Evolutionary conservation across 1,140 invertebrate genomes (phyloP).

Genomic region (Euglossa dilemma): DNA sequence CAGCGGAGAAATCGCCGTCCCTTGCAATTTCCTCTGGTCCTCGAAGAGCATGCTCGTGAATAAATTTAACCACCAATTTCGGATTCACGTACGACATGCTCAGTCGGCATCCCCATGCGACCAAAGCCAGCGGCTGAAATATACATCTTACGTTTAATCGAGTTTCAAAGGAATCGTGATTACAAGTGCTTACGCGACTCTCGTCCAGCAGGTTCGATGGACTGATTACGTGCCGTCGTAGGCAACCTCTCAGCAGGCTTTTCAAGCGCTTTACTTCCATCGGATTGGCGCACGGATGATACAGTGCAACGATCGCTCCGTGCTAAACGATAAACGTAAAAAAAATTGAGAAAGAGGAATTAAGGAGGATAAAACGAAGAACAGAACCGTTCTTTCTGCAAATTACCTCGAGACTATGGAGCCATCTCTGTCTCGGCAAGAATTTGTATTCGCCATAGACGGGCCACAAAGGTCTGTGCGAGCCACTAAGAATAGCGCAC

Average conservation of each 20-base stretch:
- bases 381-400: not conserved
- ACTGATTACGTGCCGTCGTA: conserved; percentile 92
- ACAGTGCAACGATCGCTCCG: conserved; percentile 92
- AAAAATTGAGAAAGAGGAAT: not conserved
- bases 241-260: conserved; percentile 86
- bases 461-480: conserved; percentile 91
- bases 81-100: conserved; percentile 88
- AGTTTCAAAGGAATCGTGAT: not conserved
- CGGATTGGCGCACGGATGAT: conserved; percentile 92
- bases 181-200: conserved; percentile 82
- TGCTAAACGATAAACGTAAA: conserved; percentile 83
- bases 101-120: conserved; percentile 90
- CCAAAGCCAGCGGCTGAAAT: conserved; percentile 88
- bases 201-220: conserved; percentile 86
- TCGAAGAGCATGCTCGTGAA: conserved; percentile 85
- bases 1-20: conserved; percentile 86
- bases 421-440: conserved; percentile 91
- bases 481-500: conserved; percentile 85
- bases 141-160: not conserved
- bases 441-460: conserved; percentile 92
- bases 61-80: conserved; percentile 85
- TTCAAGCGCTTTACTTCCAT: conserved; percentile 86
- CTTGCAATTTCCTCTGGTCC: conserved; percentile 85
- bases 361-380: not conserved
- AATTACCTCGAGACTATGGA: conserved; percentile 90